Percentiles rank a stretch among this genome's conserved stretches.
These are phyloP conservation scores for Hyposmocoma kahamanoa DNA, from an alignment of 1,140 invertebrate species.

Conservation along the genomic window DNA sequence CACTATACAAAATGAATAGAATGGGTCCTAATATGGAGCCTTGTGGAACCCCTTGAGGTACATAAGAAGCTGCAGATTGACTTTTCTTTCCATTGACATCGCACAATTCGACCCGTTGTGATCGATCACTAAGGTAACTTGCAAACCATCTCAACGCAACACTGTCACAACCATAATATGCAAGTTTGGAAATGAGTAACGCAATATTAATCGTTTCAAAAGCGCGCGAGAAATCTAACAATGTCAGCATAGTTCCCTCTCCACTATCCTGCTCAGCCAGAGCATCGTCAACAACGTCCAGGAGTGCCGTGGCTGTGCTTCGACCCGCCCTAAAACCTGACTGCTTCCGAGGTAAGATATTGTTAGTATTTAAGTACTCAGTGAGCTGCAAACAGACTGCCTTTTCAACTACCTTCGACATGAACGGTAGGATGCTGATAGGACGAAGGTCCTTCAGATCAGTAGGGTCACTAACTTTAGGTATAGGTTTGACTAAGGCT, in stretches of 20 bases:
- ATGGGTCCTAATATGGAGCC: no score
- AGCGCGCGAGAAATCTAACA: not conserved
- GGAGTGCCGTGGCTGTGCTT: not conserved
- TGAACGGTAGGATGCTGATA: not conserved
- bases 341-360: not conserved
- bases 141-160: no score
- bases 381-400: not conserved
- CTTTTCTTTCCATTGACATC: no score
- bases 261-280: not conserved
- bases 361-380: not conserved
- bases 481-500: not conserved
- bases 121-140: no score
- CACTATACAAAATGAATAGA: no score
- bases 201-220: not conserved
- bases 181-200: not conserved
- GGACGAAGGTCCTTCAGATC: not conserved
- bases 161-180: not conserved
- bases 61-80: no score
- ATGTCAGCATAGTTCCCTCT: not conserved
- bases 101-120: no score
- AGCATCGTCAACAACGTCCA: not conserved
- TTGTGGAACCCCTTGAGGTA: no score
- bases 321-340: not conserved
- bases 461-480: not conserved
- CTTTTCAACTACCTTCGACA: not conserved